Evolutionary conservation across 53 echinoderm and acorn worm species (phyloP), one percentile per base, ranked within the genome.

Genomic region (Holothuria scabra): DNA sequence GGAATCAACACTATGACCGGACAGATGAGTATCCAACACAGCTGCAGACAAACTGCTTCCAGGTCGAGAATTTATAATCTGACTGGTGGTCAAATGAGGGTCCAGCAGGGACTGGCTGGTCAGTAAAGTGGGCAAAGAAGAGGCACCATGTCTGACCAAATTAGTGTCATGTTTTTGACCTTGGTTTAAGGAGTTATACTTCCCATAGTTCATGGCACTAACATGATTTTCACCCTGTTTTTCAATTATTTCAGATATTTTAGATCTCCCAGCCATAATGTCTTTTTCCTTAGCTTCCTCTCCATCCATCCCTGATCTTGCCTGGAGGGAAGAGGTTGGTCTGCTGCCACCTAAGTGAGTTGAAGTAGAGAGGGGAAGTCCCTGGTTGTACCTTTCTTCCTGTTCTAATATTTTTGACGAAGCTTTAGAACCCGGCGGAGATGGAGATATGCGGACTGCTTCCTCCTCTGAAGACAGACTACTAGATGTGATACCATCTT

Each of bases 1-100:
- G 24, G 78, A 58, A 28, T 78, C 58, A 32, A 58, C 32, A 57
- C 57, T 78, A n/a, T 78, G 78, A 32, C 20, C 78, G 59, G 78
- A 57, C 13, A 78, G 57, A 21, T 52, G 78, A 1, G 78, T n/a
- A 56, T 78, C 59, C 19, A 57, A 26, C 23, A 8, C 12, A 52
- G 18, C 58, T 30, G 23, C 46, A 12, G 76, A 76, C 78, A 78
- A 58, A 52, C 56, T 58, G 30, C 78, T 78, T 12, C 78, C 78
- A 28, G 78, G 56, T 11, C 78, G 52, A 34, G 78, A 78, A 23
- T 32, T 56, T 11, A 78, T 29, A 9, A 58, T 16, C 21, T 30
- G 56, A 56, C 31, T 57, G 52, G 78, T 41, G 52, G 78, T 52
- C 32, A 78, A 56, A 19, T 49, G 78, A 46, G 58, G 7, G 28